Evolutionary conservation across 2,113 vertebrate genomes (phyloP).

Genomic region (Paradoxurus hermaphroditus): DNA sequence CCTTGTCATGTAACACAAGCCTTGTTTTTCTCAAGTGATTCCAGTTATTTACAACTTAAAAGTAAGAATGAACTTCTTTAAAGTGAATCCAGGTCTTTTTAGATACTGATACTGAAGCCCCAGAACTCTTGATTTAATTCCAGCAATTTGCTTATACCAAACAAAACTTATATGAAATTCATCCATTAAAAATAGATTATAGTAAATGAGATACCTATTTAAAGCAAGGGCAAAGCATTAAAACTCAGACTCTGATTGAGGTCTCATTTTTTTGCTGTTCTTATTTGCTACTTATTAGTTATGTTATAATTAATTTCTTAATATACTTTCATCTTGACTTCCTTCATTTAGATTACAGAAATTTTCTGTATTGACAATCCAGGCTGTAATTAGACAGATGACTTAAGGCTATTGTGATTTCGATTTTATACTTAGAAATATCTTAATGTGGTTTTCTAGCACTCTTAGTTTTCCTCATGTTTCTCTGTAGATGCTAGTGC

Average conservation of each 20-base stretch:
- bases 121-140: background rate
- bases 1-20: background rate
- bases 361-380: background rate
- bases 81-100: constrained; percentile 2
- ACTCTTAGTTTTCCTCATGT: background rate
- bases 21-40: constrained; percentile 17
- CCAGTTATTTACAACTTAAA: constrained; percentile 8
- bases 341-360: background rate
- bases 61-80: constrained; percentile 7
- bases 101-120: background rate
- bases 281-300: background rate
- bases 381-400: background rate
- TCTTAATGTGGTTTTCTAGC: background rate
- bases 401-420: background rate
- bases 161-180: background rate
- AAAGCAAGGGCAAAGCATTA: constrained; percentile 4
- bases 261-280: background rate
- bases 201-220: background rate
- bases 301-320: constrained; percentile 12
- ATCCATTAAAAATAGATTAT: background rate
- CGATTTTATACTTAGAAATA: constrained; percentile 15
- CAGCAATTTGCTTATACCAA: background rate
- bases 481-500: background rate
- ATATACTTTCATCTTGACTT: background rate
- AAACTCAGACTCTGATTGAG: background rate